These are phyloP conservation scores for Drosophila mayaguana DNA, from an alignment of 2,888 invertebrate species.

Conservation along the genomic window DNA sequence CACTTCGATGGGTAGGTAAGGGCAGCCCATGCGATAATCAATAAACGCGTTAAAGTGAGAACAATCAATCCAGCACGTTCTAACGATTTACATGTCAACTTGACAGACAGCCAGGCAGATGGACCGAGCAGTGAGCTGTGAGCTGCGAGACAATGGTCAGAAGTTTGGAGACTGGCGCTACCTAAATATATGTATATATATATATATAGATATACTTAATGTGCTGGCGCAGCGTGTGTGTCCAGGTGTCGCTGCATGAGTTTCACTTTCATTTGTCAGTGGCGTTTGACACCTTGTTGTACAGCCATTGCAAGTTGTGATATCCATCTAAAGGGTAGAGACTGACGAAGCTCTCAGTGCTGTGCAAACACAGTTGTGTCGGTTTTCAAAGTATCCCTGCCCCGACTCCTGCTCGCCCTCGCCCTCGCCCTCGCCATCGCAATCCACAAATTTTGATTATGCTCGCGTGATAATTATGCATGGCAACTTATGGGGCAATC, in stretches of 20 bases:
- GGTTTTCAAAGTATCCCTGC: constrained; percentile 26
- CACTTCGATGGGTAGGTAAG: background rate
- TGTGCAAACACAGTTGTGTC: constrained; percentile 69
- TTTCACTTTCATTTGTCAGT: constrained; percentile 83
- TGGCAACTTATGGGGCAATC: constrained; percentile 53
- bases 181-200: background rate
- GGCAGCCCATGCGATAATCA: constrained; percentile 33
- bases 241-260: constrained; percentile 64
- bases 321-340: constrained; percentile 49
- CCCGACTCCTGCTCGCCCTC: background rate
- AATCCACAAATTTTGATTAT: constrained; percentile 61
- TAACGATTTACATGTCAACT: constrained; percentile 79
- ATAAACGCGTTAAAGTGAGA: constrained; percentile 64
- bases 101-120: constrained; percentile 54
- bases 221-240: constrained; percentile 55
- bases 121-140: background rate
- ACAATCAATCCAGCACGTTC: constrained; percentile 78
- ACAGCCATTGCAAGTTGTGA: constrained; percentile 55
- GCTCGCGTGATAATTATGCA: constrained; percentile 75
- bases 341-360: background rate
- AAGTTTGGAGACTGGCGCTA: constrained; percentile 56
- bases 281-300: constrained; percentile 80
- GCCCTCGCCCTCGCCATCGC: background rate
- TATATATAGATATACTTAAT: constrained; percentile 9
- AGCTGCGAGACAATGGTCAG: constrained; percentile 44